These are phyloP conservation scores for Arctia plantaginis DNA, from an alignment of 2,888 invertebrate species.

Conservation along the genomic window DNA sequence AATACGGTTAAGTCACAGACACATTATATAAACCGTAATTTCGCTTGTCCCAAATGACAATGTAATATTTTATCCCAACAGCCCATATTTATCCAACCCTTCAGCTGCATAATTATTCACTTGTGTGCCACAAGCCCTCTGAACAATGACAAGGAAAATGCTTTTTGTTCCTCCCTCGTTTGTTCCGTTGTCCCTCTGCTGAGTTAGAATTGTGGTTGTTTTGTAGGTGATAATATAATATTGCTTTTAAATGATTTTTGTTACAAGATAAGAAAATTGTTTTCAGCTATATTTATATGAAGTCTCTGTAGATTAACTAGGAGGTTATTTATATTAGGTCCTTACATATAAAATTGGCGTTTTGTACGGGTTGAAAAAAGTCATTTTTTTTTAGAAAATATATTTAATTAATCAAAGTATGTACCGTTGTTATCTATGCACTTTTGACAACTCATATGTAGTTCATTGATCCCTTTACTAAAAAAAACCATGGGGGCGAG, in stretches of 20 bases:
- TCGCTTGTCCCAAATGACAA: constrained; percentile 3
- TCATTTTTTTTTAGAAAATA: no score
- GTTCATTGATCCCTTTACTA: no score
- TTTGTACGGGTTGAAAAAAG: no score
- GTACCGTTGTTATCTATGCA: no score
- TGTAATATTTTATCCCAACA: constrained; percentile 5
- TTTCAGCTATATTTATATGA: neutral
- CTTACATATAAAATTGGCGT: no score
- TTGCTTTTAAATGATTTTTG: neutral
- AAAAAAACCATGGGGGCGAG: no score
- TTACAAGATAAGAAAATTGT: neutral
- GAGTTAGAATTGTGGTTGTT: constrained; percentile 12
- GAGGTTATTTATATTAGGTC: no score
- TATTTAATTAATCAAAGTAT: no score
- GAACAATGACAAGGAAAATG: constrained; percentile 31
- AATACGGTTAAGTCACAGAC: neutral
- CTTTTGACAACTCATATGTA: no score
- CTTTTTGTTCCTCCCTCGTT: constrained; percentile 32
- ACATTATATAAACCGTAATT: neutral
- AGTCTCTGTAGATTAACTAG: neutral
- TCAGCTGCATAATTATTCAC: constrained; percentile 41
- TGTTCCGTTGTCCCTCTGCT: constrained; percentile 18
- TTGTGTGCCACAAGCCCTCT: constrained; percentile 30
- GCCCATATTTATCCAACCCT: constrained; percentile 7
- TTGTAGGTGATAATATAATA: constrained; percentile 2